phyloP scores from a whole-genome alignment of 2,888 invertebrate species.

The Troides aeacus region DNA sequence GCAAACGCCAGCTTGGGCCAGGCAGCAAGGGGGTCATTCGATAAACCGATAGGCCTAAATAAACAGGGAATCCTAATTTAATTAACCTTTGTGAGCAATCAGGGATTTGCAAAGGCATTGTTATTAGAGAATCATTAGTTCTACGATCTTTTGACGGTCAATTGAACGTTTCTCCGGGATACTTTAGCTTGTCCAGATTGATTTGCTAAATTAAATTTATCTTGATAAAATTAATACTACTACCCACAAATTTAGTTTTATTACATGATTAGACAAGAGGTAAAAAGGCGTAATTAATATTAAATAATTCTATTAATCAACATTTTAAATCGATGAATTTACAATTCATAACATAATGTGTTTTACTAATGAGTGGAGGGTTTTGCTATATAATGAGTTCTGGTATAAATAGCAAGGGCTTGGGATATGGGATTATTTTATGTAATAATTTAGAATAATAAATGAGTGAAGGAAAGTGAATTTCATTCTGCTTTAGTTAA shows the following conservation, averaged over 20 bases:
- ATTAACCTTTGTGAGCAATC: conserved; percentile 48
- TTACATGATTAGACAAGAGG: not conserved
- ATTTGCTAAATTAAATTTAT: conserved; percentile 9
- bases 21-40: conserved; percentile 36
- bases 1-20: conserved; percentile 13
- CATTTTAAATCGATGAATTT: too few species aligned
- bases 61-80: conserved; percentile 51
- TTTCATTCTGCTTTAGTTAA: too few species aligned
- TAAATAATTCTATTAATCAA: too few species aligned
- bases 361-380: too few species aligned
- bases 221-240: not conserved
- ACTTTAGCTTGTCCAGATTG: conserved; percentile 13
- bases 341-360: too few species aligned
- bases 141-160: conserved; percentile 29
- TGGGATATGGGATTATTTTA: too few species aligned
- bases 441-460: too few species aligned
- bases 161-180: conserved; percentile 16
- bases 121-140: conserved; percentile 36
- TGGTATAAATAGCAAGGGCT: too few species aligned
- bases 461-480: too few species aligned
- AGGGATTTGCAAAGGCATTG: conserved; percentile 40
- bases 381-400: too few species aligned
- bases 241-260: not conserved
- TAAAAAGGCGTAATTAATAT: too few species aligned
- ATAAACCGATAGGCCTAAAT: conserved; percentile 48